A percentile compares a stretch with the other conserved stretches of the same genome.
These are phyloP conservation scores for Echeneis naucrates DNA, from an alignment of 2,797 vertebrate genomes.

Conservation along the genomic window DNA sequence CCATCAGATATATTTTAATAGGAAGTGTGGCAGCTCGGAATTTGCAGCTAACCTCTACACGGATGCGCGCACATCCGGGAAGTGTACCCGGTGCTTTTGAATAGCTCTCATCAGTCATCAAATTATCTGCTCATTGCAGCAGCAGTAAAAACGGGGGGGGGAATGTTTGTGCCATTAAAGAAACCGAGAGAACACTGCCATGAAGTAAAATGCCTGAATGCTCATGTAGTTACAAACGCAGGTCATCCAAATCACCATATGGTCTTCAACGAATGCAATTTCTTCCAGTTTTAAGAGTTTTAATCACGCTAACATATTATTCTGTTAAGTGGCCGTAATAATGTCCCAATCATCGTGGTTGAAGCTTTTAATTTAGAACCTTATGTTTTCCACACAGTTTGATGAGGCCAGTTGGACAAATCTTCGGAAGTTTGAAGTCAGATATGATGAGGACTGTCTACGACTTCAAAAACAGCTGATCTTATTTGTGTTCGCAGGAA, in stretches of 20 bases:
- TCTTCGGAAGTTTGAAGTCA: slow-evolving; percentile 9
- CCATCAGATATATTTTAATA: slow-evolving; percentile 74
- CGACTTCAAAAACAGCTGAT: slow-evolving; percentile 3
- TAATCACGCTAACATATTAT: slow-evolving; percentile 40
- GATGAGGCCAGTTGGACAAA: slow-evolving; percentile 19
- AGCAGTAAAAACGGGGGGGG: slow-evolving; percentile 38
- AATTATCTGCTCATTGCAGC: slow-evolving; percentile 45
- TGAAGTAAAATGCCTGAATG: slow-evolving; percentile 39
- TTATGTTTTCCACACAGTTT: slow-evolving; percentile 29
- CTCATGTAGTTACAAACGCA: slow-evolving; percentile 53
- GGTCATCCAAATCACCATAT: slow-evolving; percentile 37
- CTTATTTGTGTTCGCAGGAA: no score
- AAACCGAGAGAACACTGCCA: slow-evolving; percentile 24
- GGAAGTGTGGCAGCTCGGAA: slow-evolving; percentile 48
- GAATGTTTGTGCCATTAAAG: slow-evolving; percentile 39
- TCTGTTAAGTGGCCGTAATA: slow-evolving; percentile 39
- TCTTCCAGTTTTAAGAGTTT: slow-evolving; percentile 30
- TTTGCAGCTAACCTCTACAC: slow-evolving; percentile 34
- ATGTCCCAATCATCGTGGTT: slow-evolving; percentile 13
- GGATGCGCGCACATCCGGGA: slow-evolving; percentile 14
- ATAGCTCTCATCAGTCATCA: slow-evolving; percentile 61
- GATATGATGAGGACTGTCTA: not conserved
- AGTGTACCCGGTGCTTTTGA: slow-evolving; percentile 32
- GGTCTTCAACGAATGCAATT: slow-evolving; percentile 31
- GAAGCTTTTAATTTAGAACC: slow-evolving; percentile 29